phyloP scores from a whole-genome alignment of 2,888 invertebrate genomes.

The Leucania comma region DNA sequence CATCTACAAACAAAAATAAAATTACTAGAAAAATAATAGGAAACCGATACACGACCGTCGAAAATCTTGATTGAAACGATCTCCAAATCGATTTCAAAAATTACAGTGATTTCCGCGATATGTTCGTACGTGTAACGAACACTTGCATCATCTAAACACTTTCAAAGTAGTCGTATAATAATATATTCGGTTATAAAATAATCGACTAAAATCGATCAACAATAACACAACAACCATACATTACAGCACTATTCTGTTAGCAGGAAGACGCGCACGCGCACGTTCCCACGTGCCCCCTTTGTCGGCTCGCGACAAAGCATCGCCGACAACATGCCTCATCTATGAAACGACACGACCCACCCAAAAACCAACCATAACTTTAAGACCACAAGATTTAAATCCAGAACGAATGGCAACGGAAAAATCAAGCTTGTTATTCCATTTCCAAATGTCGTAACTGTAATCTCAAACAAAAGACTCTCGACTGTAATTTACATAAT shows the following conservation, averaged over 20 bases:
- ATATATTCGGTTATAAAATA: constrained; percentile 66
- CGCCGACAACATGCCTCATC: constrained; percentile 84
- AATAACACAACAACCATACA: constrained; percentile 82
- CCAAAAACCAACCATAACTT: constrained; percentile 67
- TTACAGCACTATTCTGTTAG: constrained; percentile 78
- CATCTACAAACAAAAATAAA: too few relatives aligned
- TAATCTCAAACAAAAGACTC: constrained; percentile 42
- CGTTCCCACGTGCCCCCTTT: constrained; percentile 89
- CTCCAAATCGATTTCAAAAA: constrained; percentile 31
- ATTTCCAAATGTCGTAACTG: constrained; percentile 64
- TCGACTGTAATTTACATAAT: constrained; percentile 15
- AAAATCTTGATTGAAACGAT: constrained; percentile 22
- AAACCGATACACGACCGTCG: background rate
- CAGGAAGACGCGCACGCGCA: constrained; percentile 84
- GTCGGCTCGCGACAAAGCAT: constrained; percentile 88
- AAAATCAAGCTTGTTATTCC: constrained; percentile 73
- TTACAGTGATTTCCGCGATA: constrained; percentile 33
- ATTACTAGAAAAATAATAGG: too few relatives aligned
- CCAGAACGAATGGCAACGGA: constrained; percentile 60
- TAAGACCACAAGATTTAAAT: constrained; percentile 59
- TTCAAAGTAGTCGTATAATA: constrained; percentile 55
- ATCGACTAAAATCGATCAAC: constrained; percentile 80
- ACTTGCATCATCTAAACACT: constrained; percentile 48
- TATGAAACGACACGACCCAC: constrained; percentile 66
- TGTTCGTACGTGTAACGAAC: constrained; percentile 44